Base-by-base conservation (phyloP, 2,113 vertebrate genomes). In the zebrafish (Danio rerio) region DNA sequence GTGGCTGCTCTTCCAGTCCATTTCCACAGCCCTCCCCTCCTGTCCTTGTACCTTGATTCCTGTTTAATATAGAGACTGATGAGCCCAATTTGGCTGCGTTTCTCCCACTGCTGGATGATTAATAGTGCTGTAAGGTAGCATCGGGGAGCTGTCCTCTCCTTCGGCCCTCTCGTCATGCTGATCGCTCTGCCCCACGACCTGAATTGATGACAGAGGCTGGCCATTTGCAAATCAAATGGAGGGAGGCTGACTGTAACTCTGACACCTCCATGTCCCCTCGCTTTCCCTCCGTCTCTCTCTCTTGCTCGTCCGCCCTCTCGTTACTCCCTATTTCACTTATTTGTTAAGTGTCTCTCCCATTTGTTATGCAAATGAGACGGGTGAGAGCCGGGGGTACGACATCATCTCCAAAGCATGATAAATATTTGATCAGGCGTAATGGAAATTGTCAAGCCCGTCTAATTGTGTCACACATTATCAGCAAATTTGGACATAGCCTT, bases 381-480 rank as follows among this genome's bases (percentile, higher is more conserved):
- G 88, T 20, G 62, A 66, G 76, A 65, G 76, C 76, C 61, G 6
- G 91, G 92, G 94, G 94, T 95, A 93, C 94, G 95, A 97, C 95
- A 96, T 95, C 95, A 94, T 96, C 96, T 95, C 95, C 92, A 89
- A 95, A 95, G 95, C 94, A 96, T 94, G 91, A 98, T 99, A 99
- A 99, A 99, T 99, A 99, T 99, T 99, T 99, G 95, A 99, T 99
- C 94, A 99, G 95, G 94, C 92, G 91, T 99, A 99, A 99, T 99
- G 98, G 97, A 96, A 99, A 97, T 99, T 97, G 95, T 98, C 97
- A 96, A 95, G 94, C 95, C 91, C 93, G 92, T 93, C 96, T 99
- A 98, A 99, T 99, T 98, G 97, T 94, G 92, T 94, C 94, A 95
- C 96, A 96, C 80, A 95, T 97, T 98, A 97, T 96, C 96, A 86